Evolutionary conservation across 2,113 vertebrate species (phyloP), one percentile per base, ranked within the genome.

Genomic region (Neodontobutis hainanensis): DNA sequence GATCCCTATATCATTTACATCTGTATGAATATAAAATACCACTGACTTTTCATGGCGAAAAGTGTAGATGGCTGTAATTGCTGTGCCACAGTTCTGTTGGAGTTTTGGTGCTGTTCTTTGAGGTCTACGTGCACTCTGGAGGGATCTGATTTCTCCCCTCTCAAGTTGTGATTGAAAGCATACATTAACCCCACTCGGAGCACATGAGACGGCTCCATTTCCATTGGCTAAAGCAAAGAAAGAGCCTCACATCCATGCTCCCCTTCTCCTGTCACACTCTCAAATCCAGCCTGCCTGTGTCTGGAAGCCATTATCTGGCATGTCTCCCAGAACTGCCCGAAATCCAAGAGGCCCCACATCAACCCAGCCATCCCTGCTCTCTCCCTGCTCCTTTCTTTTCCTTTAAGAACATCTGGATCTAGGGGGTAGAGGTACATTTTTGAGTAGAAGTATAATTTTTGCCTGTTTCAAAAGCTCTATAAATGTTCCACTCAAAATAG

Each of bases 291-390:
- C 61, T 56, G 70, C 50, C 65, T 73, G 27, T 68, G 75, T 91
- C 91, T 93, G 90, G 92, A 93, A 91, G 65, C 82, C 77, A 93
- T 93, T 92, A 91, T 78, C 77, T 89, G 85, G 82, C 85, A 88
- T 57, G 57, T 63, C 75, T 79, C 78, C 48, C 56, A 15, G 63
- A 62, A 62, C 73, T 75, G 73, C 72, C 70, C 73, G 79, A 78
- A 82, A 81, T 78, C 44, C 50, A 65, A 68, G 71, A 82, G 86
- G 82, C 86, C 85, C 85, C 80, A 75, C 48, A 82, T 52, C 38
- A 63, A 80, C 61, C 46, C 68, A 74, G 66, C 73, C 79, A 80
- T 79, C 80, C 59, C 60, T 9, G 66, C 45, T 57, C 53, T 75
- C 47, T n/a, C n/a, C n/a, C n/a, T n/a, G n/a, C 55, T 51, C 42